Base-by-base conservation (phyloP, 2,888 invertebrate genomes). In the Melitaea athalia region DNA sequence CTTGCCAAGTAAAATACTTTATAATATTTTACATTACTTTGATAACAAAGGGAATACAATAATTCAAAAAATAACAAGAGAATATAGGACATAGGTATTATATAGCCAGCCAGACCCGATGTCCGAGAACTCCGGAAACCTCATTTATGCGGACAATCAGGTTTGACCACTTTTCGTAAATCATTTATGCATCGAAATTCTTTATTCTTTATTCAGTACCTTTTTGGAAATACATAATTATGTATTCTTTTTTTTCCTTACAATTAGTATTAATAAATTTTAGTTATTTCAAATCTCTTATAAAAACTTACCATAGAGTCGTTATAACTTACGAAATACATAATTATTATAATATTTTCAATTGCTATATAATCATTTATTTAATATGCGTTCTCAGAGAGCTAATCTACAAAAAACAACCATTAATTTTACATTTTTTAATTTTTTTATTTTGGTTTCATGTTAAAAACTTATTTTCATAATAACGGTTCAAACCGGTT, bases 61-160 rank as follows among this genome's bases (percentile, higher is more conserved):
- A 31, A 63, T 24, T 17, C 5, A 43, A 15, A 43, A 57, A 62
- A 11, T n/a, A 38, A 17, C 33, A 53, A 31, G 11, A 8, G 5
- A 15, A 42, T 38, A 42, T 10, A 38, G n/a, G 15, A 42, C 38
- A 8, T 57, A n/a, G n/a, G n/a, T n/a, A 11, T 57, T 38, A 38
- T 38, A 38, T 33, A 33, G n/a, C n/a, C n/a, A n/a, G 4, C 38
- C 8, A 7, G 38, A 38, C 8, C 38, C 38, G 15, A 11, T 14
- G 38, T n/a, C 6, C 7, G 38, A 15, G 31, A 42, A 15, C 38
- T 31, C 31, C 57, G 38, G 57, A 42, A 31, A 11, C 45, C 50
- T 57, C 61, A 60, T 64, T 67, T 68, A 61, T 71, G 55, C 62
- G 61, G 63, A 50, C 53, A n/a, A 64, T 63, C 71, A 64, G 69